Evolutionary conservation across 2,797 vertebrate genomes (phyloP), one percentile per base, ranked within the genome.

Genomic region (Poecilia velifera): DNA sequence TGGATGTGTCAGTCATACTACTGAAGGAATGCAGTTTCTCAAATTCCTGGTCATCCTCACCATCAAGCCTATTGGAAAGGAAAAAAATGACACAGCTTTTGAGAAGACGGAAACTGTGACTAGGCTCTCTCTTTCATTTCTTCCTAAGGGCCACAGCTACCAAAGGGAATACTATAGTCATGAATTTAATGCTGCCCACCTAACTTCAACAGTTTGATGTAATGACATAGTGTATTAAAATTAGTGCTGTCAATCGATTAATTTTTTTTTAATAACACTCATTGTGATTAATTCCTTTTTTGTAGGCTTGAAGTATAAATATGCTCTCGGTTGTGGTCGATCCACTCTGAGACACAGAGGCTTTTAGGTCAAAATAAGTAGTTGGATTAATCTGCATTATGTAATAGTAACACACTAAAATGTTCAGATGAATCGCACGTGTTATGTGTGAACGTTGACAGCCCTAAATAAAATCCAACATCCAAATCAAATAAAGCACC

Each of bases 21-120:
- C 77, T 81, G 84, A 89, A 85, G 81, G 76, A 88, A 82, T 84
- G 91, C 79, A 79, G 74, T 80, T 88, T 86, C 76, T 89, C 91
- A 81, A 91, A 77, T 89, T 90, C 91, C 83, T 90, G 89, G 76
- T 93, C 88, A 39, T 85, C 90, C 83, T 94, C 92, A 62, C 83
- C 82, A 59, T 92, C 89, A 66, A 87, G 86, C 91, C 95, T 96
- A 76, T 12, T 1, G 4, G 53, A 78, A 41, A 75, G 47, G 72
- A 59, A 68, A 55, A 55, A 73, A 8, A 16, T 45, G 36, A 16
- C 9, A 39, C 4, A 3, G 49, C 20, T 77, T 71, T 49, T 72
- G 2, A 47, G 66, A 68, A 74, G 31, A 64, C 8, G 18, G 5
- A 77, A 76, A 81, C 14, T 16, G 34, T 25, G 62, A 51, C 75